Evolutionary conservation across 2,888 invertebrate species (phyloP), one percentile per base, ranked within the genome.

Genomic region (Tetheella fluctuosa): DNA sequence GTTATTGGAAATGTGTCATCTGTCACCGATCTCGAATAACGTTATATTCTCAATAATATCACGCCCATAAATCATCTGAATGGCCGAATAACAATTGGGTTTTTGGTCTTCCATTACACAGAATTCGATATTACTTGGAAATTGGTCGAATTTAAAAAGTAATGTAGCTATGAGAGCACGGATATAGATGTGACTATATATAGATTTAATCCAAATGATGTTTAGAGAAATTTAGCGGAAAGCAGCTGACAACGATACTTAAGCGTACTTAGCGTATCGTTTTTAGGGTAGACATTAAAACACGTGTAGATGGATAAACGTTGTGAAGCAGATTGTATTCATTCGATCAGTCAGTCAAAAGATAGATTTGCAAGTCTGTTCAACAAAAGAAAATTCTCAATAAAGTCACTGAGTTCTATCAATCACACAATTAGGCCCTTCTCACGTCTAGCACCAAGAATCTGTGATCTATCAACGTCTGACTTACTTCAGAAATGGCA

Each of bases 401-500:
- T 52, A 8, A 58, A 53, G 52, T 17, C 52, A 48, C 42, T 30
- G 30, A 54, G 57, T 59, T 63, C 68, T 74, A 77, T 80, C 76
- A 74, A 80, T 80, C 77, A 76, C 68, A 70, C 71, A 79, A 79
- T 79, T 77, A 79, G 73, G 62, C 63, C 57, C 20, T 48, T 20
- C 42, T 65, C 60, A 62, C 61, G 64, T 64, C 70, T 63, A 70
- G 71, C 64, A 68, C 67, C 65, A 63, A 63, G 66, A 64, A 68
- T 68, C 68, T 69, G 65, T 71, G 76, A 81, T 81, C 77, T 70
- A 78, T 83, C 80, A 80, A 76, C 65, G 81, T 82, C 83, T 62
- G 64, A 59, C 61, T 64, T 69, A 69, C 70, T 72, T 69, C 64
- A 68, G 65, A 70, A 63, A 73, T 71, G 70, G 67, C 69, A 68